phyloP scores from a whole-genome alignment of 2,113 vertebrate species.

The Oplegnathus fasciatus region DNA sequence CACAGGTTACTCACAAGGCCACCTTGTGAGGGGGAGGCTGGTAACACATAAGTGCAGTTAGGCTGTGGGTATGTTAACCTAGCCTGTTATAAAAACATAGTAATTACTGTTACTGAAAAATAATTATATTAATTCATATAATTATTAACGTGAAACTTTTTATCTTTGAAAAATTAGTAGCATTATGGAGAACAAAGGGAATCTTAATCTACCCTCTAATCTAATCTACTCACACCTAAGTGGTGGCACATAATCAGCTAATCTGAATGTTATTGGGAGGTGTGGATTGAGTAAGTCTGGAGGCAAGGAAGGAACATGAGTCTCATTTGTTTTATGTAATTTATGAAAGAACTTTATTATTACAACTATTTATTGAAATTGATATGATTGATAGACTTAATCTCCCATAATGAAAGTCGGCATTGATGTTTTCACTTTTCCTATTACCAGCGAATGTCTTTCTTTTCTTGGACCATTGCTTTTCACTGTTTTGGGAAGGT shows the following conservation, averaged over 20 bases:
- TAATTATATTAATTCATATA: no score
- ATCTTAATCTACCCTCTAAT: neutral
- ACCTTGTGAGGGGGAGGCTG: no score
- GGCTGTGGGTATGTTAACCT: no score
- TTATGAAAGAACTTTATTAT: neutral
- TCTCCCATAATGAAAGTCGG: neutral
- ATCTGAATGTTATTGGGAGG: no score
- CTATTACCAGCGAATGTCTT: neutral
- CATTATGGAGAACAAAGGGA: neutral
- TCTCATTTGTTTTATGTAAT: neutral
- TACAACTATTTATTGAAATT: neutral
- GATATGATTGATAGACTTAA: neutral
- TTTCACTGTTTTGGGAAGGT: neutral
- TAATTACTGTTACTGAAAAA: no score
- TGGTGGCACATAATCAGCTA: no score
- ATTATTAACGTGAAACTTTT: no score
- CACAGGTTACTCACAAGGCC: no score
- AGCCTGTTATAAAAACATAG: no score
- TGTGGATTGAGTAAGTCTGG: neutral
- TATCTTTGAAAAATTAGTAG: neutral
- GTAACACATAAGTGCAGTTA: no score
- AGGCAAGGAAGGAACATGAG: neutral
- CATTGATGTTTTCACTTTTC: neutral
- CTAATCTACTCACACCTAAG: neutral
- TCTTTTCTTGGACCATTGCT: conserved; percentile 1